phyloP scores from a whole-genome alignment of 2,888 invertebrate genomes.

The Elysia crispata region DNA sequence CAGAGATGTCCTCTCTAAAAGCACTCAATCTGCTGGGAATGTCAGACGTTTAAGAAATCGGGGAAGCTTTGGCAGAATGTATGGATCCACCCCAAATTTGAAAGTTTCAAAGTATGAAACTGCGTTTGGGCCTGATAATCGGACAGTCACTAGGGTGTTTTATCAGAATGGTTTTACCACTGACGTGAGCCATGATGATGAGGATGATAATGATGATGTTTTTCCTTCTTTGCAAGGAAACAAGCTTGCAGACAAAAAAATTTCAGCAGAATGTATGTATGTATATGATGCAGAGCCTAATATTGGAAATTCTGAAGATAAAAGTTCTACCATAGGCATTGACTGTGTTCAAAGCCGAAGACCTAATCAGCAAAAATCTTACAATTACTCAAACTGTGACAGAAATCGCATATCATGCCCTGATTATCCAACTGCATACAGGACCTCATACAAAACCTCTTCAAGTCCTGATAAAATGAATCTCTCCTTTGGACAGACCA shows the following conservation, averaged over 20 bases:
- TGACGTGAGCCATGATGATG: constrained; percentile 61
- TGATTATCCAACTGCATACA: no score
- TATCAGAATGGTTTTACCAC: constrained; percentile 66
- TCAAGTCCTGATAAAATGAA: no score
- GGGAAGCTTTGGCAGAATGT: constrained; percentile 44
- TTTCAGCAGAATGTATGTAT: constrained; percentile 16
- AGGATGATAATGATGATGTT: constrained; percentile 53
- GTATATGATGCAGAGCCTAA: background rate
- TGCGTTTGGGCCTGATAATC: constrained; percentile 71
- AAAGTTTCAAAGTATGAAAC: constrained; percentile 69
- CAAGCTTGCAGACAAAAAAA: background rate
- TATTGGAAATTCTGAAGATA: background rate
- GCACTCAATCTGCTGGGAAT: constrained; percentile 56
- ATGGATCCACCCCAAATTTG: constrained; percentile 54
- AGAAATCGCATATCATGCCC: no score
- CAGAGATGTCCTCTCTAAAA: constrained; percentile 61
- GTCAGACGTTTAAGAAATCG: background rate
- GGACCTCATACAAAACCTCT: no score
- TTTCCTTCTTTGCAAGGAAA: no score
- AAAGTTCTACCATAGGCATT: background rate
- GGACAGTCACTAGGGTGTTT: constrained; percentile 69
- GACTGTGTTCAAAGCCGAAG: no score
- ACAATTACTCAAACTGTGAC: no score
- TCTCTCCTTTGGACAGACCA: no score
- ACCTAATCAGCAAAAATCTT: no score